phyloP scores from a whole-genome alignment of 2,113 vertebrate species.

The Microtus oregoni region DNA sequence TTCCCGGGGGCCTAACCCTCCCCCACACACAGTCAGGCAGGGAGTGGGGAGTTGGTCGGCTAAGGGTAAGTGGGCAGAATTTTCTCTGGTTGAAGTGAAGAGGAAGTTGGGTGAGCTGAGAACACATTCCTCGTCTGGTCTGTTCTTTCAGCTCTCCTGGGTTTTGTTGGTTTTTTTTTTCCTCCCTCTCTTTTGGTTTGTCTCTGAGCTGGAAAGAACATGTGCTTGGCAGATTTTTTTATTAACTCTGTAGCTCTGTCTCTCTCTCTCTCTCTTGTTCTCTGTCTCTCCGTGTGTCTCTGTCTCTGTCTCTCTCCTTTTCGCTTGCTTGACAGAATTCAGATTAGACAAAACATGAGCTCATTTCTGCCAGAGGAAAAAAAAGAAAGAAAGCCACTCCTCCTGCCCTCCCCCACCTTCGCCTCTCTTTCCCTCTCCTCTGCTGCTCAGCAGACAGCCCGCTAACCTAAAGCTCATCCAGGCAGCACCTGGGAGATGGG shows the following conservation, averaged over 20 bases:
- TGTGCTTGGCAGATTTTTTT: constrained; percentile 89
- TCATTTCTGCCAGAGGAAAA: constrained; percentile 85
- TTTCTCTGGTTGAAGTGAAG: constrained; percentile 78
- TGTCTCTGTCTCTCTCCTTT: constrained; percentile 66
- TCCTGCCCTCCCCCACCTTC: neutral
- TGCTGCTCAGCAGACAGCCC: neutral
- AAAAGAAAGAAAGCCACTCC: constrained; percentile 62
- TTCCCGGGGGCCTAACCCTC: neutral
- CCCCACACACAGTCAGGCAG: neutral
- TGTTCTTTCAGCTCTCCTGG: constrained; percentile 73
- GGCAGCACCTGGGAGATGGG: neutral
- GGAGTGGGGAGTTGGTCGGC: neutral
- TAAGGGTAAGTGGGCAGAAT: constrained; percentile 45
- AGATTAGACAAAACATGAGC: constrained; percentile 91
- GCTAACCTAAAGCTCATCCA: neutral
- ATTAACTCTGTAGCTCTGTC: constrained; percentile 81
- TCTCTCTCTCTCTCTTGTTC: neutral
- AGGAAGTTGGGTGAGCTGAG: constrained; percentile 79
- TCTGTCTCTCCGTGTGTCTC: neutral
- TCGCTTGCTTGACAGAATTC: constrained; percentile 90
- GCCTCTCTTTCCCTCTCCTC: constrained; percentile 28
- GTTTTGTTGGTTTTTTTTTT: constrained; percentile 42
- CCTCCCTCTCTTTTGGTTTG: constrained; percentile 53
- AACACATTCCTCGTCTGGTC: constrained; percentile 77
- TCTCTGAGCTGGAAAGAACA: constrained; percentile 85